A percentile compares a stretch with the other conserved stretches of the same genome.
Conservation (phyloP, 23 tunicate species). For the Pegea sp. region DNA sequence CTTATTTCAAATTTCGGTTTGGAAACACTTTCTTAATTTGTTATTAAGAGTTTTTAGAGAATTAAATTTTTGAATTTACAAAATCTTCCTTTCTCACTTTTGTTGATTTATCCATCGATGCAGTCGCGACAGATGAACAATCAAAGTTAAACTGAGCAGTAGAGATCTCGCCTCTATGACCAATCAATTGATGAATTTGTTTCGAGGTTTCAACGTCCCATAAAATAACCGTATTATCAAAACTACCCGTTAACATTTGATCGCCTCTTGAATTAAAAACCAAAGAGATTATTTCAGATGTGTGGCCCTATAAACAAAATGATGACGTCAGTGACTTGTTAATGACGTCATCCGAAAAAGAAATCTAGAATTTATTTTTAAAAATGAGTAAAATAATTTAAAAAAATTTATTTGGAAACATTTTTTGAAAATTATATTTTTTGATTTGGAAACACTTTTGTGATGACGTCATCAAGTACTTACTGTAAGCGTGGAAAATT, state of each 20-base stretch:
- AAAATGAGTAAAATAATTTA: too few species aligned
- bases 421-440: background rate
- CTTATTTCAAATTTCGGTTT: too few species aligned
- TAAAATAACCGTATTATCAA: slow-evolving; percentile 79
- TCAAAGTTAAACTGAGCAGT: slow-evolving; percentile 91
- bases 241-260: slow-evolving; percentile 79
- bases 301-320: slow-evolving; percentile 68
- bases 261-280: slow-evolving; percentile 73
- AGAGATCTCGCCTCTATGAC: slow-evolving; percentile 89
- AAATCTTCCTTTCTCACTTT: slow-evolving; percentile 46
- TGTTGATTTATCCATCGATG: slow-evolving; percentile 89
- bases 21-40: too few species aligned
- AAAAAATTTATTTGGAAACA: too few species aligned
- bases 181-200: slow-evolving; percentile 58
- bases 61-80: too few species aligned
- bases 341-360: too few species aligned
- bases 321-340: too few species aligned
- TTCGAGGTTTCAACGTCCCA: slow-evolving; percentile 69
- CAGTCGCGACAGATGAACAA: slow-evolving; percentile 72
- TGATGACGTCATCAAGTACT: slow-evolving; percentile 3
- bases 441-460: background rate
- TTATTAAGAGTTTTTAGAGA: too few species aligned
- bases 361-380: too few species aligned
- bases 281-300: slow-evolving; percentile 89
- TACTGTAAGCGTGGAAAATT: slow-evolving; percentile 65